These are phyloP conservation scores for Ploceus nigricollis DNA, from an alignment of 2,113 vertebrate genomes.

Conservation along the genomic window DNA sequence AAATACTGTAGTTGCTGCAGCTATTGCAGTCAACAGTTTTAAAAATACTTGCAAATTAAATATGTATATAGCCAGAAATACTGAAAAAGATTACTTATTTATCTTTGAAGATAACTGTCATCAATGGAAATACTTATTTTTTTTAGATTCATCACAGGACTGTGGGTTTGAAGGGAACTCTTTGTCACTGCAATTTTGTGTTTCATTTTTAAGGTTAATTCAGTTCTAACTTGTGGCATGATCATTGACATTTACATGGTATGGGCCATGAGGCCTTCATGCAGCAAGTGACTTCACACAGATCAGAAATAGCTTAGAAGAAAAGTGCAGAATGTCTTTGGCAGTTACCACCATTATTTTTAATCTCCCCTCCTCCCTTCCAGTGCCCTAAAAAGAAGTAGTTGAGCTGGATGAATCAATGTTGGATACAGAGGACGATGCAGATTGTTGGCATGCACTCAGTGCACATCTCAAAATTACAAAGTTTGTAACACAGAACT, in stretches of 20 bases:
- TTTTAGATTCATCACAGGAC: background rate
- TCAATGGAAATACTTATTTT: background rate
- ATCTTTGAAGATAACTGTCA: background rate
- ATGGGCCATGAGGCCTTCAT: background rate
- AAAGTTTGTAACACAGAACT: background rate
- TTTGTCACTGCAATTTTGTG: background rate
- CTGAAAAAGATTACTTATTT: background rate
- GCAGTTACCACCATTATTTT: background rate
- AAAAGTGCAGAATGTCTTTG: background rate
- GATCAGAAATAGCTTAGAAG: background rate
- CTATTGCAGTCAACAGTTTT: background rate
- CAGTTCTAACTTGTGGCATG: background rate
- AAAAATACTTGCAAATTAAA: background rate
- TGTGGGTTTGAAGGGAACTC: background rate
- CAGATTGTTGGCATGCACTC: background rate
- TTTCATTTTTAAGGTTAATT: conserved; percentile 12
- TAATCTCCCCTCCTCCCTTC: background rate
- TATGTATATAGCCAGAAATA: background rate
- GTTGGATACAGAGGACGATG: background rate
- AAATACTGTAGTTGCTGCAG: background rate
- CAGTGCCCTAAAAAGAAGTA: background rate
- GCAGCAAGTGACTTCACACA: background rate
- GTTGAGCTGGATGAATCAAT: background rate
- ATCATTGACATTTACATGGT: conserved; percentile 23
- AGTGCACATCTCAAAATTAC: background rate